Evolutionary conservation across 2,113 vertebrate species (phyloP).

Genomic region (Bos indicus): DNA sequence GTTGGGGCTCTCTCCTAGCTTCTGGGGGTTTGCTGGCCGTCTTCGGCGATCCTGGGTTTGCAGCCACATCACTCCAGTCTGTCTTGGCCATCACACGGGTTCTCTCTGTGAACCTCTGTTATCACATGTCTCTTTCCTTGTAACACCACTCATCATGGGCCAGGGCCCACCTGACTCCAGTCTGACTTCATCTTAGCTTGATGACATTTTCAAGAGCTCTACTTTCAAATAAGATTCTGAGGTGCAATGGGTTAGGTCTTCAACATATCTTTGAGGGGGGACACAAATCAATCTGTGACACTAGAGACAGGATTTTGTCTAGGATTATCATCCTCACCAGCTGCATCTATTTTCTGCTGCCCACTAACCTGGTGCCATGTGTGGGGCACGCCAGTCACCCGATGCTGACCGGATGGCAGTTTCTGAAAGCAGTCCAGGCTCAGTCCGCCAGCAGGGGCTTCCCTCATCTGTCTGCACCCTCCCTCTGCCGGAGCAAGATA

Average conservation of each 20-base stretch:
- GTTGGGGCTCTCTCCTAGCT: not conserved
- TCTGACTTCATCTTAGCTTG: not conserved
- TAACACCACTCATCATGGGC: not conserved
- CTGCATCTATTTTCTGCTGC: not conserved
- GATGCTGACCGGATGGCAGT: not conserved
- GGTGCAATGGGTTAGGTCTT: not conserved
- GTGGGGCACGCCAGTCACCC: not conserved
- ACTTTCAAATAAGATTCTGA: not conserved
- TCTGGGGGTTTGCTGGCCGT: no score
- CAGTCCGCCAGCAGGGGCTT: not conserved
- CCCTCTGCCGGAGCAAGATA: not conserved
- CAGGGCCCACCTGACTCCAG: rapidly evolving
- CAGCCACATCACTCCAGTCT: rapidly evolving
- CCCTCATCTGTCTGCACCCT: not conserved
- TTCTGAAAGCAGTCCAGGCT: rapidly evolving
- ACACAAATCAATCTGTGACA: not conserved
- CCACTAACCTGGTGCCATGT: not conserved
- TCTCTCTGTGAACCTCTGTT: not conserved
- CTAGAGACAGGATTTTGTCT: not conserved
- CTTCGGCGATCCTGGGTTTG: rapidly evolving
- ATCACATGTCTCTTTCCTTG: not conserved
- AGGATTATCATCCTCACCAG: not conserved
- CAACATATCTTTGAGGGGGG: not conserved
- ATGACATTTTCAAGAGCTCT: not conserved
- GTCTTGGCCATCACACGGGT: not conserved